Percentiles rank a stretch among this genome's conserved stretches.
Evolutionary conservation across 2,797 vertebrate species (phyloP).

Genomic region (Meda fulgida): DNA sequence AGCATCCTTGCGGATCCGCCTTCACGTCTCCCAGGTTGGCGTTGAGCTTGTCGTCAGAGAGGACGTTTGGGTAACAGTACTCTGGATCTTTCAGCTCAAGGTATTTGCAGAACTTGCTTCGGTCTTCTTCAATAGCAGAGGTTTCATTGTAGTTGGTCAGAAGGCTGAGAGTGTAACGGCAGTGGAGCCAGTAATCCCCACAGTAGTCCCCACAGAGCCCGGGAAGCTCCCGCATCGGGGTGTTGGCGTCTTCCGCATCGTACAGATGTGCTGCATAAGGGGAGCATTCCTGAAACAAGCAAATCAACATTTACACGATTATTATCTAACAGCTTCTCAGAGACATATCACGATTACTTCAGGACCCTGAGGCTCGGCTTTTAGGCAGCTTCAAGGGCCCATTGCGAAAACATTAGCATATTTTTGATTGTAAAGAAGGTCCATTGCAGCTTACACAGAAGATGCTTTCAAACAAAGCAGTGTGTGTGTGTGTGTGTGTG

Average conservation of each 20-base stretch:
- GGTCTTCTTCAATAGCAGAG: conserved; percentile 72
- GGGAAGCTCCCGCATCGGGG: conserved; percentile 78
- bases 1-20: conserved; percentile 78
- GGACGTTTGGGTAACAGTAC: conserved; percentile 85
- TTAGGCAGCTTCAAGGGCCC: neutral
- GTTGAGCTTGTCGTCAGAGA: conserved; percentile 77
- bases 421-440: too few relatives aligned
- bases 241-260: conserved; percentile 85
- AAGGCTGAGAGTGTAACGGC: conserved; percentile 81
- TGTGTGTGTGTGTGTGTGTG: too few relatives aligned
- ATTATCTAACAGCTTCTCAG: neutral
- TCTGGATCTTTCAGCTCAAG: conserved; percentile 82
- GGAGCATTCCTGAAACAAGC: conserved; percentile 78
- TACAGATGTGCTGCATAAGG: conserved; percentile 85
- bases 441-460: neutral
- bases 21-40: conserved; percentile 77
- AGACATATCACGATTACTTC: neutral
- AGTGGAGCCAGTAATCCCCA: conserved; percentile 77
- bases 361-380: neutral
- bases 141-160: conserved; percentile 73
- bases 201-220: conserved; percentile 83
- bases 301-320: neutral
- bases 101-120: conserved; percentile 73
- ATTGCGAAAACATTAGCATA: too few relatives aligned
- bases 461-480: too few relatives aligned